These are phyloP conservation scores for Danio albolineatus DNA, from an alignment of 2,797 vertebrate genomes.

Conservation along the genomic window DNA sequence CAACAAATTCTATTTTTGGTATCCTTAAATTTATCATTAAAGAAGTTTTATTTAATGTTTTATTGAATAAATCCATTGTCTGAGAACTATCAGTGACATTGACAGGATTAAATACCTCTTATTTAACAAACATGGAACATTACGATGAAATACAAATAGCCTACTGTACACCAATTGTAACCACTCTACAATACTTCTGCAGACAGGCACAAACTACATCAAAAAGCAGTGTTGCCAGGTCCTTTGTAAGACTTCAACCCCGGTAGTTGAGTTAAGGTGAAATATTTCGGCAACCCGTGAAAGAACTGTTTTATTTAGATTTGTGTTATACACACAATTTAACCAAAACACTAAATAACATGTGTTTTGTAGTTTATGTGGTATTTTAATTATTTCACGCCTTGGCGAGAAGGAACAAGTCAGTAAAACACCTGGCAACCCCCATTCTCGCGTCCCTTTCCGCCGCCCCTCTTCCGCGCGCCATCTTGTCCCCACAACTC, in stretches of 20 bases:
- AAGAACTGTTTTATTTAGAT: background rate
- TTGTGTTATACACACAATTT: background rate
- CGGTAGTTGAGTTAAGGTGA: too few species aligned
- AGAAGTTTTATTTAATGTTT: too few species aligned
- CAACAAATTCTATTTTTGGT: too few species aligned
- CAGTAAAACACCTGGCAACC: slow-evolving; percentile 16
- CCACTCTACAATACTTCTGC: too few species aligned
- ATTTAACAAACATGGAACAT: background rate
- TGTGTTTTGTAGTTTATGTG: background rate
- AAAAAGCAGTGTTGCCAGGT: slow-evolving; percentile 16
- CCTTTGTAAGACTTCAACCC: background rate
- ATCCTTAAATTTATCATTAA: too few species aligned
- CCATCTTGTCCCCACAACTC: slow-evolving; percentile 40
- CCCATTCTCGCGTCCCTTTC: background rate
- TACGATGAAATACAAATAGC: background rate
- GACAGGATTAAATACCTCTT: too few species aligned
- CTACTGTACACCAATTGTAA: background rate
- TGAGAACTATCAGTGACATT: too few species aligned
- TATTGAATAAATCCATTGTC: too few species aligned
- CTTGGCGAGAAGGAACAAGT: too few species aligned
- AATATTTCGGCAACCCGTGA: too few species aligned
- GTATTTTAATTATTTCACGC: rapidly evolving
- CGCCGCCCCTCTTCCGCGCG: slow-evolving; percentile 7
- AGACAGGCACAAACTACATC: background rate
- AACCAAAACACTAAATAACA: background rate